Base-by-base conservation (phyloP, 2,113 vertebrate species). In the Tyrannus savana region DNA sequence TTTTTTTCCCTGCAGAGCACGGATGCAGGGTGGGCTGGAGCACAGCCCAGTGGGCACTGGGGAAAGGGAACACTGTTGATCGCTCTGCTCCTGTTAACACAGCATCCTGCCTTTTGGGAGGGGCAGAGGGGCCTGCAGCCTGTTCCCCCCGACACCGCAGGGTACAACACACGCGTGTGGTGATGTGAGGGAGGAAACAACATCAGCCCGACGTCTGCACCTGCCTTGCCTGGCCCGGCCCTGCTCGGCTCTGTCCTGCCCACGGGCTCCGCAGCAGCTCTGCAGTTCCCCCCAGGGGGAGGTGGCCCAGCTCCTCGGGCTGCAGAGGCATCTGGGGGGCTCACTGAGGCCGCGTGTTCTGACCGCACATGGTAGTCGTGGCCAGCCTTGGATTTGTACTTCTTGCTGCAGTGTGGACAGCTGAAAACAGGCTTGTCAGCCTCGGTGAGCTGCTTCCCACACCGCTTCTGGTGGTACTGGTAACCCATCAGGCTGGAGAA, bases 401-500 rank as follows among this genome's bases (percentile, higher is more conserved):
- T 98, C 98, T 99, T 99, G 87, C 98, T 97, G 6, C 99, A 99
- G 97, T 99, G 98, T 56, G 98, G 97, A 62, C 99, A 99, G 91
- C 98, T 97, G 97, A 99, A 99, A 90, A 98, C 93, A 8, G 98
- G 98, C 96, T 98, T 99, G 90, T 99, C 98, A 4, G 98, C 96
- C 69, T 99, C 99, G 3, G 98, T 97, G 7, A 98, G 98, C 42
- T 99, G 98, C 94, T 98, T 98, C 75, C 99, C 99, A 37, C 99
- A 99, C 75, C 99, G 98, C 90, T 99, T 99, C 98, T 99, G 98
- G 97, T 99, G 99, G 97, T 99, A 99, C 98, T 99, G 99, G 97
- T 99, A 99, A 71, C 99, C 99, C 99, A 99, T 99, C 80, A 99
- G 98, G 96, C 99, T 99, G 97, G 98, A 98, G 98, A 99, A 99